A percentile compares a stretch with the other conserved stretches of the same genome.
Evolutionary conservation across 2,797 vertebrate genomes (phyloP).

Genomic region (Parotocinclus haroldoi): DNA sequence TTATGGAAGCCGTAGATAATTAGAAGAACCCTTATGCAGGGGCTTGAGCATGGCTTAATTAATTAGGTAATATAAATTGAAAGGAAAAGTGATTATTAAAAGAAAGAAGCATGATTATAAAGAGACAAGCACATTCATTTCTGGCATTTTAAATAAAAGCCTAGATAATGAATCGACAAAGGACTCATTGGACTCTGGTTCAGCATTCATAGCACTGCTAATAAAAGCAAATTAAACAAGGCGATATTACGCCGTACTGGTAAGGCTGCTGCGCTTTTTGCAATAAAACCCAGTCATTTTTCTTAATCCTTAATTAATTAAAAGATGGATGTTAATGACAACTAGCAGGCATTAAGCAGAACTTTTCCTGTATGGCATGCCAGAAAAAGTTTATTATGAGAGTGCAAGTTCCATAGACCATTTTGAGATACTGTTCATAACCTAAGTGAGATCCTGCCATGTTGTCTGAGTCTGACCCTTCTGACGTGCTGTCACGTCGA

Average conservation of each 20-base stretch:
- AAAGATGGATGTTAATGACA: slow-evolving; percentile 36
- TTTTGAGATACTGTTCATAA: too few relatives aligned
- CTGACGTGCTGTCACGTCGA: too few relatives aligned
- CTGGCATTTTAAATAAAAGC: neutral
- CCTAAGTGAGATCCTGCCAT: too few relatives aligned
- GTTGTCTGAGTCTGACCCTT: too few relatives aligned
- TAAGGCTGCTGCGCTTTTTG: slow-evolving; percentile 21
- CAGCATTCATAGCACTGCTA: slow-evolving; percentile 1
- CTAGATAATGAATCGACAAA: slow-evolving; percentile 2
- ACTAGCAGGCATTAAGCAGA: slow-evolving; percentile 26
- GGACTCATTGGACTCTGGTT: slow-evolving; percentile 6
- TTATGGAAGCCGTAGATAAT: neutral
- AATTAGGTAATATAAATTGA: neutral
- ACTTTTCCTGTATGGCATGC: slow-evolving; percentile 5
- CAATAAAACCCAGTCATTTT: slow-evolving; percentile 40
- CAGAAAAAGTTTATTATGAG: neutral
- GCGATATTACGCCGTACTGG: slow-evolving; percentile 30
- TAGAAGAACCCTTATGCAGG: neutral
- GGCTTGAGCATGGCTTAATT: neutral
- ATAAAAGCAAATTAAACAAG: slow-evolving; percentile 23
- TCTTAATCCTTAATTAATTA: slow-evolving; percentile 45
- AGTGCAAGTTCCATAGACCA: too few relatives aligned
- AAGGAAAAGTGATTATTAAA: neutral
- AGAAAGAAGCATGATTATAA: neutral
- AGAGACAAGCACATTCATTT: too few relatives aligned